Conservation (phyloP, 2,113 vertebrate genomes). For the Sphaerodactylus townsendi region DNA sequence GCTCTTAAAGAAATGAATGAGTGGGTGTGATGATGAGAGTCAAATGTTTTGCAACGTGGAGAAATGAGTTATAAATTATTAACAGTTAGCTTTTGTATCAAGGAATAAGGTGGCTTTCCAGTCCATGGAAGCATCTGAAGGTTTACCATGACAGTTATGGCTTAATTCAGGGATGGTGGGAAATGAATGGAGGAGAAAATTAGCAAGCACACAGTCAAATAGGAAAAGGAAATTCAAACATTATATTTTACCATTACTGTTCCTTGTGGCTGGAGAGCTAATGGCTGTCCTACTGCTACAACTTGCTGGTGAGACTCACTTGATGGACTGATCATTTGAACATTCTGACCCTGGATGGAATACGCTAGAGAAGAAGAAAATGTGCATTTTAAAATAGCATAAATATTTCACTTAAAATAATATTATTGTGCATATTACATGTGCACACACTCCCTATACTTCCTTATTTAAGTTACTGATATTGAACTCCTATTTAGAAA, state of each 20-base stretch:
- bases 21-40: neutral
- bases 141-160: neutral
- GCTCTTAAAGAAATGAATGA: neutral
- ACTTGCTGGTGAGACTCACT: conserved; percentile 99
- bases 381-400: conserved; percentile 38
- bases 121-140: neutral
- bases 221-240: conserved; percentile 21
- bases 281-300: conserved; percentile 95
- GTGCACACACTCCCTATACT: neutral
- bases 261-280: conserved; percentile 93
- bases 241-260: conserved; percentile 91
- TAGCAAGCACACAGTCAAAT: neutral
- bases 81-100: neutral
- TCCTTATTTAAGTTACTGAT: neutral
- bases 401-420: neutral
- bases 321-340: conserved; percentile 97
- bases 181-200: neutral
- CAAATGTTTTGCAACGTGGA: neutral
- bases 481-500: neutral
- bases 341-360: conserved; percentile 96
- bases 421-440: neutral
- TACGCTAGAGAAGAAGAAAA: conserved; percentile 78
- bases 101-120: neutral
- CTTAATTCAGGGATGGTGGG: neutral
- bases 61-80: neutral